Evolutionary conservation across 92 coral and sea anemone species (phyloP), one percentile per base, ranked within the genome.

Genomic region (Epizoanthus stellaris): DNA sequence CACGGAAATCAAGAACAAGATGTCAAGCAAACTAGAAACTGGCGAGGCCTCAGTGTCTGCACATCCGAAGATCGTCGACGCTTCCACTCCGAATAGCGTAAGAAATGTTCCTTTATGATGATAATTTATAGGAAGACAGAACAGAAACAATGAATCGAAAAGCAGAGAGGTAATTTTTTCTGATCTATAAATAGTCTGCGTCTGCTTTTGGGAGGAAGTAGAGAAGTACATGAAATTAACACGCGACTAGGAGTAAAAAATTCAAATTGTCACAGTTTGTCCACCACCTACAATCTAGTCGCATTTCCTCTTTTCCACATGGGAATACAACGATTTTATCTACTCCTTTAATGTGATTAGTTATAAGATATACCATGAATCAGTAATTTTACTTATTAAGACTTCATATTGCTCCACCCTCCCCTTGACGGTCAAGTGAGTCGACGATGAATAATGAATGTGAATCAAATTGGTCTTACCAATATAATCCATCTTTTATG

Each of bases 61-160:
- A 3, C 83, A 63, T 17, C 72, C 21, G 45, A 79, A 79, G 58
- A 47, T 45, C 21, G 72, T 63, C 42, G 83, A 79, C 23, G 61
- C 83, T 79, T 63, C 83, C 42, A 45, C 72, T 61, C 36, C 83
- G 23, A 19, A 39, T 61, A 79, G 20, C 30, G 83, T 79, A 63
- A 79, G 83, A 70, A 40, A 42, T 42, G 59, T 62, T 62, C 40
- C 83, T 79, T 79, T 77, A 61, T 62, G 71, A 63, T 79, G 83
- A 4, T 79, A 79, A 79, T 79, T 63, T 23, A 57, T 12, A 42
- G 72, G 70, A 63, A 64, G 70, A 70, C 72, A 62, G 67, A 79
- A 23, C 59, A n/a, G 64, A n/a, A 61, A 20, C 70, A 77, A 77
- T 61, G 82, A 77, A 61, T 39, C 82, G 62, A n/a, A 56, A 77